phyloP scores from a whole-genome alignment of 2,113 vertebrate species.

The Physeter macrocephalus region DNA sequence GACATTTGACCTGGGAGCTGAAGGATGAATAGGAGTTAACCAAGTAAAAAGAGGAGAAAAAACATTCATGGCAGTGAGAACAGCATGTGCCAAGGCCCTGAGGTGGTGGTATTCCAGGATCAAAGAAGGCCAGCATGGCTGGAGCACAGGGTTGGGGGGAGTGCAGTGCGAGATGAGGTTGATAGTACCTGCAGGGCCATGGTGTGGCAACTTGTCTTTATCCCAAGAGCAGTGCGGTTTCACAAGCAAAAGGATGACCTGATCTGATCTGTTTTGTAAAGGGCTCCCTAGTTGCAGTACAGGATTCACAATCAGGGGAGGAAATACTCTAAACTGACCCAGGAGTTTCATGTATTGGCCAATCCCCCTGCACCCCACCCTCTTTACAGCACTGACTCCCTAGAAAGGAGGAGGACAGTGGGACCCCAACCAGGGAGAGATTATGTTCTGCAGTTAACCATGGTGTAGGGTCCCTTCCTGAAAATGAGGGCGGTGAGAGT shows the following conservation, averaged over 20 bases:
- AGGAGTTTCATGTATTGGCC: neutral
- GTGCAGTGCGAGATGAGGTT: rapidly evolving
- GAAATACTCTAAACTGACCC: neutral
- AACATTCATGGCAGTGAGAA: neutral
- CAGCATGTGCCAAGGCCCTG: neutral
- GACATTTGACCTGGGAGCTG: neutral
- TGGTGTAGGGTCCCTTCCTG: neutral
- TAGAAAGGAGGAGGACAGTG: neutral
- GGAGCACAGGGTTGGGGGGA: neutral
- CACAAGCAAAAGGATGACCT: neutral
- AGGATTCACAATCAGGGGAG: neutral
- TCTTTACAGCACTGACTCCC: neutral
- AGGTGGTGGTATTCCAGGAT: neutral
- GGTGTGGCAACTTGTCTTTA: neutral
- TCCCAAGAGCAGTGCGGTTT: neutral
- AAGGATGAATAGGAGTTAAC: neutral
- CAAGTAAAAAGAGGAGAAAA: neutral
- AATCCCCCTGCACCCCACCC: neutral
- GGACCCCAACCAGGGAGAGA: neutral
- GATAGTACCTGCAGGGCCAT: neutral
- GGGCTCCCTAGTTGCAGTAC: neutral
- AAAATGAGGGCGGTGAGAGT: neutral
- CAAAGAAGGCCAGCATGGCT: neutral
- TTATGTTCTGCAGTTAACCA: neutral
- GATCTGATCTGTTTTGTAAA: neutral